Percentiles rank a stretch among this genome's conserved stretches.
Evolutionary conservation across 1,140 invertebrate genomes (phyloP).

Genomic region (Pachypeltis micranthus): DNA sequence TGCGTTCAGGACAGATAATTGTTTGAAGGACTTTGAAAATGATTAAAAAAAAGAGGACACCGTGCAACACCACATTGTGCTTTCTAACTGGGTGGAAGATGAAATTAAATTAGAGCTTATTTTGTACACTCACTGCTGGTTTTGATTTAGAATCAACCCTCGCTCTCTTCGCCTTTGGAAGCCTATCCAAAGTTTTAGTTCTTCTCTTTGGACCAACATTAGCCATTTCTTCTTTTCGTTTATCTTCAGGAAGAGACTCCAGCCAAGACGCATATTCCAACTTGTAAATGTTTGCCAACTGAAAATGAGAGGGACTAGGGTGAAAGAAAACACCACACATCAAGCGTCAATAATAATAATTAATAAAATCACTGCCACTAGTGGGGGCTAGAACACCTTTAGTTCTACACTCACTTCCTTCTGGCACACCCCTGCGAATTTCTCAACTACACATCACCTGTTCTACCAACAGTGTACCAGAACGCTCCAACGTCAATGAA

Average conservation of each 20-base stretch:
- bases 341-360: too few relatives aligned
- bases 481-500: too few relatives aligned
- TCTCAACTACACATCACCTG: too few relatives aligned
- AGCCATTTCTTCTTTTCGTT: constrained; percentile 34
- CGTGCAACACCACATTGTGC: neutral
- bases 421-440: too few relatives aligned
- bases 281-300: constrained; percentile 36
- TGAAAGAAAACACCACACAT: too few relatives aligned
- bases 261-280: constrained; percentile 37
- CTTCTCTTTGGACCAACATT: constrained; percentile 31
- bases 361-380: neutral
- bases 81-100: neutral
- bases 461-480: too few relatives aligned
- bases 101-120: neutral
- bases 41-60: neutral
- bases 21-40: neutral
- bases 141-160: neutral
- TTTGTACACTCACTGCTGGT: neutral
- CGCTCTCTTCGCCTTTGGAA: neutral
- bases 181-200: constrained; percentile 1
- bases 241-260: constrained; percentile 37
- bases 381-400: too few relatives aligned
- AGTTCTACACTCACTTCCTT: too few relatives aligned
- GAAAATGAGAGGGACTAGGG: constrained; percentile 21
- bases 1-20: too few relatives aligned